Evolutionary conservation across 2,888 invertebrate genomes (phyloP), one percentile per base, ranked within the genome.

Genomic region (Endotricha flammealis): DNA sequence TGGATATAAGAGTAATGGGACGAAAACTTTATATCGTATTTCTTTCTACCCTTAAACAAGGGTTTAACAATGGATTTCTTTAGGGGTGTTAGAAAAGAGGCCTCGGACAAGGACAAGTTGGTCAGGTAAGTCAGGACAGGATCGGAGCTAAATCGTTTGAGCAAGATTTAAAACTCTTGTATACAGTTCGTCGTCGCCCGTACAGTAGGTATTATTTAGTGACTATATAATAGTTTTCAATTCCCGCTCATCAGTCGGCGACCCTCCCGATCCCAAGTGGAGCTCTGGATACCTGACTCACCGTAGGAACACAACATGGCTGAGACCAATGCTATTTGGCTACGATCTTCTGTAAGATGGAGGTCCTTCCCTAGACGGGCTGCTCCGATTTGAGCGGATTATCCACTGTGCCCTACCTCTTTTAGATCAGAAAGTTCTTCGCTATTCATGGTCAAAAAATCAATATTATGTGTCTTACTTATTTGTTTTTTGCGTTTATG

Each of bases 51-150:
- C 6, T 38, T 38, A 24, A 16, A 17, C 5, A 38, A 8, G n/a
- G 39, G 39, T 13, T 32, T 32, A 8, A 39, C 24, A 2, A 36
- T 28, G 8, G 39, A 36, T 5, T 10, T 3, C 17, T 39, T 39
- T 3, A 39, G 16, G 8, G 2, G 6, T 12, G 29, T 25, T 4
- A 32, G 39, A 22, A 39, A 39, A 12, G 7, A 5, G 4, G 31
- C 32, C 2, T 11, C 8, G 13, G 17, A 12, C 3, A 35, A 17
- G 2, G 39, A 31, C 8, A 29, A 16, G 24, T 39, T 39, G 1
- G 36, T 24, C 14, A 39, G 24, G 16, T 35, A 16, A 0, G 29
- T 12, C 5, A 39, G 7, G 11, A 36, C 20, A 3, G 32, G 25
- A 11, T 13, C 17, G 32, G 25, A 11, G 22, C 17, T 24, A 39